Percentiles rank a stretch among this genome's conserved stretches.
These are phyloP conservation scores for Lasioglossum zephyrum DNA, from an alignment of 2,888 invertebrate genomes.

Conservation along the genomic window DNA sequence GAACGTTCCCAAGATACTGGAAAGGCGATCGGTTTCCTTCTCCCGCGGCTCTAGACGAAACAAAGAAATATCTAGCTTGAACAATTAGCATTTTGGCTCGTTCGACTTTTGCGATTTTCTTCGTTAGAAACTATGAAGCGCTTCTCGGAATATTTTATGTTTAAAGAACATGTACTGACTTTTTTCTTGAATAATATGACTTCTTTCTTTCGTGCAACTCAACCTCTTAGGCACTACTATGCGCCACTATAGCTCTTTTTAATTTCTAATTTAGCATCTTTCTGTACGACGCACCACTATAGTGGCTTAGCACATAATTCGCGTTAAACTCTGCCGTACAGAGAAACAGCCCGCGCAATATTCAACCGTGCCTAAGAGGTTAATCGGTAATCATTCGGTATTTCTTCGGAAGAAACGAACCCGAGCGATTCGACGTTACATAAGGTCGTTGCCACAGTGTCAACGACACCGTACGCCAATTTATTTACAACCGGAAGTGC, in stretches of 20 bases:
- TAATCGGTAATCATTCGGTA: not conserved
- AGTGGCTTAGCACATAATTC: no score
- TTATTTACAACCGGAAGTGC: conserved; percentile 25
- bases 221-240: no score
- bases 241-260: no score
- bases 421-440: conserved; percentile 17
- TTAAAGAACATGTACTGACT: not conserved
- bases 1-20: not conserved
- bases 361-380: not conserved
- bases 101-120: not conserved
- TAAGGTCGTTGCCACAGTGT: conserved; percentile 47
- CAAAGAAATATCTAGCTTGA: not conserved
- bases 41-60: not conserved
- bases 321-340: no score
- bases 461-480: conserved; percentile 48
- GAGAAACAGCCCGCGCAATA: no score
- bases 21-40: not conserved
- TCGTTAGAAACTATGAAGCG: not conserved
- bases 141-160: not conserved
- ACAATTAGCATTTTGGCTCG: not conserved
- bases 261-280: no score
- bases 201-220: no score
- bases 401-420: conserved; percentile 8
- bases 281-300: no score
- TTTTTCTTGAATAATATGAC: not conserved